Evolutionary conservation across 2,797 vertebrate genomes (phyloP).

Genomic region (Peromyscus eremicus): DNA sequence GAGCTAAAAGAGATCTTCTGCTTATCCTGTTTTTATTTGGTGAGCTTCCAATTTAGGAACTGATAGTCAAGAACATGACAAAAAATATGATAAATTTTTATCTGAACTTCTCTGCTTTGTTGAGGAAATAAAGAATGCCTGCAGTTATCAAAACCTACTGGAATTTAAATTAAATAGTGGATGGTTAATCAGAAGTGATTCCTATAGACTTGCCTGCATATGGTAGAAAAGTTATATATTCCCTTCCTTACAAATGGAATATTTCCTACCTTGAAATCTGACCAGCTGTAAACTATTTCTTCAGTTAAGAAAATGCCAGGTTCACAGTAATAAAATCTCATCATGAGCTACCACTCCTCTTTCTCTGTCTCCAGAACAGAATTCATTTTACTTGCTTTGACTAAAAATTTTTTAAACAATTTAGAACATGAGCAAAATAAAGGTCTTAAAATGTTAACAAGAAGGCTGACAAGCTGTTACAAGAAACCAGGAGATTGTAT

Average conservation of each 20-base stretch:
- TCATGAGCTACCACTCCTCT: neutral
- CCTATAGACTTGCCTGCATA: neutral
- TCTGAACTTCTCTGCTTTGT: neutral
- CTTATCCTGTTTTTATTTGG: neutral
- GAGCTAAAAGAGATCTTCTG: neutral
- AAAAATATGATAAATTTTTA: neutral
- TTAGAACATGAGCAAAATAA: conserved; percentile 58
- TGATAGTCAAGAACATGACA: neutral
- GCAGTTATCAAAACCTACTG: neutral
- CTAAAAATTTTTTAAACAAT: conserved; percentile 52
- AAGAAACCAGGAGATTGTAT: neutral
- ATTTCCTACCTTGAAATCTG: conserved; percentile 1
- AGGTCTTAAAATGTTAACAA: conserved; percentile 60
- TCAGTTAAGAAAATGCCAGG: conserved; percentile 47
- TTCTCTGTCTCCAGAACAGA: neutral
- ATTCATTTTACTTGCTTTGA: conserved; percentile 55
- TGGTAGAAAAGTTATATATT: neutral
- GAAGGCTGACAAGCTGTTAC: conserved; percentile 19
- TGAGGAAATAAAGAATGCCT: conserved; percentile 41
- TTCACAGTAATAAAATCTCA: neutral
- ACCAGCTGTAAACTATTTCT: conserved; percentile 7
- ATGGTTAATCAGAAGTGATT: conserved; percentile 8
- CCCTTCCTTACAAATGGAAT: neutral
- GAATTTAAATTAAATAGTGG: neutral
- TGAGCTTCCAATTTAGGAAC: neutral